phyloP scores from a whole-genome alignment of 2,888 invertebrate species.

The Spicauda simplicius region DNA sequence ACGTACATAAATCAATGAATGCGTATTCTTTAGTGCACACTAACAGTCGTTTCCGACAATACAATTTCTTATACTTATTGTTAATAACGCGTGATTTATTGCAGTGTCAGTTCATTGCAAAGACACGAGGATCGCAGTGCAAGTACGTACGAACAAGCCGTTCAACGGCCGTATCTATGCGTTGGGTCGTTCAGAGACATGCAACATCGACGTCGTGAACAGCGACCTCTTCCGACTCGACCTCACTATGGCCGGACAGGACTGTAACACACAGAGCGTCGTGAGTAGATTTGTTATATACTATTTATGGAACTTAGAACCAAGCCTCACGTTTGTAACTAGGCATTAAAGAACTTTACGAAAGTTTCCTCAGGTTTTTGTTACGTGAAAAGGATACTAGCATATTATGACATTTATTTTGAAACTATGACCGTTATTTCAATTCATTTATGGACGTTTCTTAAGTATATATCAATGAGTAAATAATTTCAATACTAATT shows the following conservation, averaged over 20 bases:
- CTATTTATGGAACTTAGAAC: too few relatives aligned
- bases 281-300: constrained; percentile 84
- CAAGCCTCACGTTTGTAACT: too few relatives aligned
- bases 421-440: too few relatives aligned
- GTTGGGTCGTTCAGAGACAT: constrained; percentile 96
- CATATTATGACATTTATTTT: too few relatives aligned
- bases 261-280: constrained; percentile 97
- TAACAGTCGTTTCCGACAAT: not conserved
- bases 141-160: constrained; percentile 96
- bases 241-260: constrained; percentile 96
- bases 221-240: constrained; percentile 96
- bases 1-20: not conserved
- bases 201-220: constrained; percentile 96
- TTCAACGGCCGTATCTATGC: constrained; percentile 98
- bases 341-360: too few relatives aligned
- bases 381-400: too few relatives aligned
- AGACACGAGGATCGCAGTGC: constrained; percentile 96
- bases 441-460: too few relatives aligned
- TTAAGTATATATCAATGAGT: too few relatives aligned
- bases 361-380: too few relatives aligned
- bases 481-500: too few relatives aligned
- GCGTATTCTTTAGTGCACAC: not conserved
- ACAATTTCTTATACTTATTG: not conserved
- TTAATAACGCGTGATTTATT: constrained; percentile 48
- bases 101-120: constrained; percentile 97